These are phyloP conservation scores for Telenomus remus DNA, from an alignment of 1,140 invertebrate species.

Conservation along the genomic window DNA sequence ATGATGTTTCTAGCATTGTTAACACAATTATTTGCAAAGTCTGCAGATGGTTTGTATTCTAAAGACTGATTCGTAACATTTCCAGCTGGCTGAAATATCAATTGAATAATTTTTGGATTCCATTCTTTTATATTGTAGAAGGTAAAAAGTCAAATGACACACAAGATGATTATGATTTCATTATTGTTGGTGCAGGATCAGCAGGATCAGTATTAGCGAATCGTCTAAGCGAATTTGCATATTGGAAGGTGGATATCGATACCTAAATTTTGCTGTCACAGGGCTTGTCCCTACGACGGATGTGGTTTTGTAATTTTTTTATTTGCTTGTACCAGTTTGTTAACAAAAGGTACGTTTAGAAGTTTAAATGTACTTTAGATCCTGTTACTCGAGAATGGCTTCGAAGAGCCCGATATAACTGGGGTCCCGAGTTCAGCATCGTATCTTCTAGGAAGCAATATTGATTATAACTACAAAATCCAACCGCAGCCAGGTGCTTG, in stretches of 20 bases:
- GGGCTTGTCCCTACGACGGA: no score
- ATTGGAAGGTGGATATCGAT: conserved; percentile 8
- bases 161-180: conserved; percentile 77
- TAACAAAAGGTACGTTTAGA: no score
- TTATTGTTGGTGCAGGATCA: conserved; percentile 83
- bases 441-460: conserved; percentile 75
- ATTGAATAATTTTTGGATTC: no score
- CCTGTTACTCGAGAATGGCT: conserved; percentile 84
- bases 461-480: conserved; percentile 78
- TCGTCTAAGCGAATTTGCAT: conserved; percentile 76
- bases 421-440: conserved; percentile 80
- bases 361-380: conserved; percentile 73
- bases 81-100: no score
- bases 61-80: no score
- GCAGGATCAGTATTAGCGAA: conserved; percentile 83
- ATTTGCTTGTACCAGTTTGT: background rate
- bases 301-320: no score
- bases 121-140: background rate
- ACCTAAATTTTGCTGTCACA: no score
- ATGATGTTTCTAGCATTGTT: conserved; percentile 15
- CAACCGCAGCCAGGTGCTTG: conserved; percentile 74
- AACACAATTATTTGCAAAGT: conserved; percentile 1
- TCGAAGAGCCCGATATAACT: conserved; percentile 81
- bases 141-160: background rate
- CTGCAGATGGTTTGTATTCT: background rate